Evolutionary conservation across 2,888 invertebrate genomes (phyloP).

Genomic region (Eucera pruinosa): DNA sequence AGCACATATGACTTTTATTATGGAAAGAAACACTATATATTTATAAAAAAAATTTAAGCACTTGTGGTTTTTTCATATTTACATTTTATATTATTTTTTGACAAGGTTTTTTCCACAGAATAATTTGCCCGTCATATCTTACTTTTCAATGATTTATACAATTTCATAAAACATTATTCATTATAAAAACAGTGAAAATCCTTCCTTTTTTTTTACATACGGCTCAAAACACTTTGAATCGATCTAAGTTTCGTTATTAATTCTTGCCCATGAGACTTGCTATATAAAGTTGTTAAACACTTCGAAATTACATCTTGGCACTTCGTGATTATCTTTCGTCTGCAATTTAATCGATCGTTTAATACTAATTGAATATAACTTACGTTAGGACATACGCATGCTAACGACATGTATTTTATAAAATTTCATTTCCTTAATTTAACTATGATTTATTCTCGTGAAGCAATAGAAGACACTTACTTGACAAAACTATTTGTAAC

Average conservation of each 20-base stretch:
- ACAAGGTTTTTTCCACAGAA: not conserved
- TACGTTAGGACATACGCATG: too few species aligned
- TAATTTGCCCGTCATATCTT: not conserved
- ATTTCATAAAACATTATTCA: slow-evolving; percentile 34
- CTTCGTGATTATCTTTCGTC: slow-evolving; percentile 88
- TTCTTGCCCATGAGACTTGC: slow-evolving; percentile 88
- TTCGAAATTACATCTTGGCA: slow-evolving; percentile 91
- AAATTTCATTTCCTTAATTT: too few species aligned
- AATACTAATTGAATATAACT: not conserved
- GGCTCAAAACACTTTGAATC: slow-evolving; percentile 86
- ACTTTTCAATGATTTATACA: slow-evolving; percentile 35
- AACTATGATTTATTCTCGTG: not conserved
- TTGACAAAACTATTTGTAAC: slow-evolving; percentile 83
- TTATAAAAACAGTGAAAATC: slow-evolving; percentile 3
- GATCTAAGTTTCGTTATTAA: slow-evolving; percentile 87
- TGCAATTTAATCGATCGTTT: slow-evolving; percentile 80
- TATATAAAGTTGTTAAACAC: slow-evolving; percentile 91
- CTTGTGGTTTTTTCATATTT: slow-evolving; percentile 29
- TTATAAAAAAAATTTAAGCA: slow-evolving; percentile 43
- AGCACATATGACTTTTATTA: slow-evolving; percentile 39
- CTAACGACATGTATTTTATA: too few species aligned
- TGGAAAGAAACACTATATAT: slow-evolving; percentile 28
- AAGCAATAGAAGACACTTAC: slow-evolving; percentile 76
- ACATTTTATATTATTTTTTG: slow-evolving; percentile 20
- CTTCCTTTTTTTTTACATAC: slow-evolving; percentile 75